phyloP scores from a whole-genome alignment of 2,888 invertebrate genomes.

The Protophormia terraenovae region DNA sequence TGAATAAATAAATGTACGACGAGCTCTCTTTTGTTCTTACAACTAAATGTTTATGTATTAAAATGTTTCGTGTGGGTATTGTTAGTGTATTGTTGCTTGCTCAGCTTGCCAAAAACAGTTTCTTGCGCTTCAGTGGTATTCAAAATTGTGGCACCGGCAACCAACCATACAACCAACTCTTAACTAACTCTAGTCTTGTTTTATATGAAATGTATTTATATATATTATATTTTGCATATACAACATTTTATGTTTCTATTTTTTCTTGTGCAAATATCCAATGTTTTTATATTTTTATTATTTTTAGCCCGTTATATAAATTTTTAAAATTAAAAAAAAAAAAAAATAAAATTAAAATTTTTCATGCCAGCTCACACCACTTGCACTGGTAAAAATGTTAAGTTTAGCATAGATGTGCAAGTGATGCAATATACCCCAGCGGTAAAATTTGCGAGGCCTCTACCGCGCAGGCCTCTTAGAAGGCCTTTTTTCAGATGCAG shows the following conservation, averaged over 20 bases:
- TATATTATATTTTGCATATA: neutral
- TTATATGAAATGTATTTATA: neutral
- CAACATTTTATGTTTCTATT: neutral
- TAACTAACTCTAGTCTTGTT: neutral
- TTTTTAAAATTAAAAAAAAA: neutral
- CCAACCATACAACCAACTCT: conserved; percentile 1
- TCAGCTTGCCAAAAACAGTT: conserved; percentile 53
- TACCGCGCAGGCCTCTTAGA: no score
- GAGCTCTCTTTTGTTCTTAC: conserved; percentile 17
- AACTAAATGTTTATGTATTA: neutral
- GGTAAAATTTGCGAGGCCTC: no score
- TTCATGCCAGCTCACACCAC: conserved; percentile 22
- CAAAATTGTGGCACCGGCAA: conserved; percentile 5
- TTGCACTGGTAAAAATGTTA: conserved; percentile 3
- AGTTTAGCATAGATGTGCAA: neutral
- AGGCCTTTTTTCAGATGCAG: no score
- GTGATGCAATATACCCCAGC: neutral
- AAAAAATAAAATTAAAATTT: conserved; percentile 7
- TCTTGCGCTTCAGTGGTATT: conserved; percentile 45
- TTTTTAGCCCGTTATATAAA: neutral
- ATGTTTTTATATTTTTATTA: neutral
- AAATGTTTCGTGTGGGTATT: neutral
- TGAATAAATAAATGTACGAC: conserved; percentile 30
- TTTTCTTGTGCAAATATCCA: conserved; percentile 22
- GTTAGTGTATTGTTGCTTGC: conserved; percentile 13